Base-by-base conservation (phyloP, 2,888 invertebrate species). In the Lasiommata megera region DNA sequence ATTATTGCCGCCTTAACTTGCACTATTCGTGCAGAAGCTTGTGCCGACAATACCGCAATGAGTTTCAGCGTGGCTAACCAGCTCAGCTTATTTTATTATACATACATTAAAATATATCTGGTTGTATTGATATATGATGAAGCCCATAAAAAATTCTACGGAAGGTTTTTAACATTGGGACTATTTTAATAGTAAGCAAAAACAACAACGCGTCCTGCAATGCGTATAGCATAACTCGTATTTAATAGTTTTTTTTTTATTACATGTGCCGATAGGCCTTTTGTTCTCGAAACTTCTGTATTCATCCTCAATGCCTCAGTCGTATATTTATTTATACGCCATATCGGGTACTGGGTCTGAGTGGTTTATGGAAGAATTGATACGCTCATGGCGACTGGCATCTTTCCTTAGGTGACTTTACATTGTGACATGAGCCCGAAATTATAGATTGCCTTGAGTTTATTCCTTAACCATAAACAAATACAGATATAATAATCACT, bases 301-400 rank as follows among this genome's bases (percentile, higher is more conserved):
- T 56, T 52, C 43, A 54, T 54, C 47, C 37, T 31, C 18, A 16
- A 52, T 23, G 52, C 36, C 37, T 36, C 44, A 36, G 18, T 12
- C 34, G 46, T 54, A 28, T 61, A 59, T 63, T 63, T 62, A 60
- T 60, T 43, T 34, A 23, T 52, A 36, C 40, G 8, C 64, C 64
- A 60, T 64, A 64, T 62, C 40, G 36, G 61, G 61, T 29, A n/a
- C 43, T 53, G 48, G 31, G 31, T 36, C 41, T n/a, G 43, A 43
- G 48, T 50, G 50, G 58, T 60, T 59, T 51, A 58, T 55, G 38
- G 31, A 55, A 47, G 54, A 52, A 60, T 62, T 46, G 57, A 51
- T 51, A 55, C 57, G 34, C 60, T 64, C 59, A 61, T 58, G 57
- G 60, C 61, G 56, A 55, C 43, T 57, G 62, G 57, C 63, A 61